phyloP scores from a whole-genome alignment of 2,888 invertebrate genomes.

The Flexamia atlantica region DNA sequence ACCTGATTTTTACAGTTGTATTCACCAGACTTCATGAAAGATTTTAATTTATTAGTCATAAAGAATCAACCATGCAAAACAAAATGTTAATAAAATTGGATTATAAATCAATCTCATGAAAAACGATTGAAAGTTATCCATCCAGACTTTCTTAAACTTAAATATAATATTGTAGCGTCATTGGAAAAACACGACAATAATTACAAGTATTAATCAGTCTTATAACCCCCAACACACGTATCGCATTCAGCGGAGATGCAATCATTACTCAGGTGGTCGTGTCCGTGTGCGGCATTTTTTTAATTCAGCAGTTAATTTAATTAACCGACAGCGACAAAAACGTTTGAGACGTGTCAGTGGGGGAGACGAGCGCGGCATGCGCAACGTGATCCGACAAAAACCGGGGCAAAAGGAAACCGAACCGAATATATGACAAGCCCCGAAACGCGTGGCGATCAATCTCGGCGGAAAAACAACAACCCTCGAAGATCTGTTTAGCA shows the following conservation, averaged over 20 bases:
- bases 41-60: too few relatives aligned
- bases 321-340: constrained; percentile 32
- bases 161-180: too few relatives aligned
- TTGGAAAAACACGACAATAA: too few relatives aligned
- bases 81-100: too few relatives aligned
- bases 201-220: constrained; percentile 6
- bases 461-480: background rate
- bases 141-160: too few relatives aligned
- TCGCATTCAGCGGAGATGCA: background rate
- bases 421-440: constrained; percentile 35
- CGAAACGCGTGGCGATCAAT: constrained; percentile 39
- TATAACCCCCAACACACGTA: background rate
- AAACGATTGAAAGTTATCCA: too few relatives aligned
- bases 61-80: too few relatives aligned
- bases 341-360: constrained; percentile 24
- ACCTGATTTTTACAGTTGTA: too few relatives aligned
- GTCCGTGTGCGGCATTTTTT: constrained; percentile 39
- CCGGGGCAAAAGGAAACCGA: constrained; percentile 43
- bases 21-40: too few relatives aligned
- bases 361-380: constrained; percentile 36
- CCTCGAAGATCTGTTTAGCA: constrained; percentile 14
- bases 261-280: constrained; percentile 27
- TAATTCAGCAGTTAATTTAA: constrained; percentile 43
- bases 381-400: constrained; percentile 37
- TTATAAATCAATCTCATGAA: too few relatives aligned